Percentiles rank a stretch among this genome's conserved stretches.
Conservation (phyloP, 2,888 invertebrate species). For the Mythimna impura region DNA sequence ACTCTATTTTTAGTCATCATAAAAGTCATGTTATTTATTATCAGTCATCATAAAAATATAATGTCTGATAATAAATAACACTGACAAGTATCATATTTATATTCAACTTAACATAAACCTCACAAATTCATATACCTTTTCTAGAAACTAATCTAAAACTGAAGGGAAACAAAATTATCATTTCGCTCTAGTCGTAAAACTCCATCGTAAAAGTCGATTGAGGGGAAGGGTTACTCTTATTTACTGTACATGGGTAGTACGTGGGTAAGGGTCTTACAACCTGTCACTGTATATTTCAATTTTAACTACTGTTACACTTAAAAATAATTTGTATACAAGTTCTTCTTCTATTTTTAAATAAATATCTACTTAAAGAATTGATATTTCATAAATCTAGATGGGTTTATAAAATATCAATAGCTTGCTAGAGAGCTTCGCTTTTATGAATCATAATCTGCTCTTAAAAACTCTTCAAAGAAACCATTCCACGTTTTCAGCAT, state of each 20-base stretch:
- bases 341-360: not conserved
- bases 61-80: not conserved
- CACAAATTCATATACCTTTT: slow-evolving; percentile 21
- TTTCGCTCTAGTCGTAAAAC: slow-evolving; percentile 47
- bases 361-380: too few species aligned
- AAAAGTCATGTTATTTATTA: too few species aligned
- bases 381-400: not conserved
- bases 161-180: slow-evolving; percentile 50
- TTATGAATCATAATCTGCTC: not conserved
- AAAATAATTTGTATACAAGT: not conserved
- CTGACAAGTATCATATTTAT: not conserved
- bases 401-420: not conserved
- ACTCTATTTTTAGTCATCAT: too few species aligned
- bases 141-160: slow-evolving; percentile 47
- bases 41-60: too few species aligned
- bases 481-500: slow-evolving; percentile 15
- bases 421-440: not conserved
- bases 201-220: slow-evolving; percentile 55
- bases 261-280: slow-evolving; percentile 13
- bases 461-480: slow-evolving; percentile 7
- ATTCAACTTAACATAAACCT: not conserved
- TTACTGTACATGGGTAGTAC: slow-evolving; percentile 36
- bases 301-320: slow-evolving; percentile 1
- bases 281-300: slow-evolving; percentile 29
- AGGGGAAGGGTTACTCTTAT: slow-evolving; percentile 49